phyloP scores from a whole-genome alignment of 2,797 vertebrate genomes.

The Channallabes apus region DNA sequence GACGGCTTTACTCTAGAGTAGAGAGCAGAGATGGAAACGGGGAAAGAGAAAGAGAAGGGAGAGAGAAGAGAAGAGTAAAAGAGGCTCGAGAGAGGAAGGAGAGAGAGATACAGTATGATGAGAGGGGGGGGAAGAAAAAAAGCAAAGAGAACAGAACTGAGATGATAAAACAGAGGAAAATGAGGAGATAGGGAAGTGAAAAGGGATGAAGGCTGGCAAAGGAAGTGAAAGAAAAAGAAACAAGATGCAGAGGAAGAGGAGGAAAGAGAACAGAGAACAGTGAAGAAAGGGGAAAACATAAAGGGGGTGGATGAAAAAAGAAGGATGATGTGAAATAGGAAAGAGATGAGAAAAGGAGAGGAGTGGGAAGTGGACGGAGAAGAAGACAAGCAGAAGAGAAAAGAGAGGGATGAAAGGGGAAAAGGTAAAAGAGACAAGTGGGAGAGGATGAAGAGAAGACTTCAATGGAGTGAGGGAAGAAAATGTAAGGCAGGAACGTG shows the following conservation, averaged over 20 bases:
- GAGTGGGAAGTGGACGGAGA: neutral
- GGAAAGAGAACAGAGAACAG: no score
- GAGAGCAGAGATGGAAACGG: neutral
- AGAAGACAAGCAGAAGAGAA: neutral
- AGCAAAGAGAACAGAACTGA: neutral
- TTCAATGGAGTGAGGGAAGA: neutral
- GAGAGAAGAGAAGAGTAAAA: neutral
- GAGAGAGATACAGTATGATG: neutral
- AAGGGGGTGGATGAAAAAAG: neutral
- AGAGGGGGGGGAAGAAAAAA: neutral
- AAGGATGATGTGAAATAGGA: neutral
- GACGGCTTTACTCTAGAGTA: conserved; percentile 4
- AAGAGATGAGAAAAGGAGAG: neutral
- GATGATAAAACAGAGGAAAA: neutral
- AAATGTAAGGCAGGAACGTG: neutral
- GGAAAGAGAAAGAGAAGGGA: neutral
- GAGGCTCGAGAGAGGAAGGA: neutral
- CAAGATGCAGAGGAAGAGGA: neutral
- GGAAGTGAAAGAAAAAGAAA: neutral
- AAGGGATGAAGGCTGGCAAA: neutral
- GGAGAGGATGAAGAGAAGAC: neutral
- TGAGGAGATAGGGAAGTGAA: neutral
- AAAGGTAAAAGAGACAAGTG: neutral
- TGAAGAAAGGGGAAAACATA: neutral
- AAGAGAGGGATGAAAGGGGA: neutral